Conservation (phyloP, 2,113 vertebrate species). For the Morphnarchus princeps region DNA sequence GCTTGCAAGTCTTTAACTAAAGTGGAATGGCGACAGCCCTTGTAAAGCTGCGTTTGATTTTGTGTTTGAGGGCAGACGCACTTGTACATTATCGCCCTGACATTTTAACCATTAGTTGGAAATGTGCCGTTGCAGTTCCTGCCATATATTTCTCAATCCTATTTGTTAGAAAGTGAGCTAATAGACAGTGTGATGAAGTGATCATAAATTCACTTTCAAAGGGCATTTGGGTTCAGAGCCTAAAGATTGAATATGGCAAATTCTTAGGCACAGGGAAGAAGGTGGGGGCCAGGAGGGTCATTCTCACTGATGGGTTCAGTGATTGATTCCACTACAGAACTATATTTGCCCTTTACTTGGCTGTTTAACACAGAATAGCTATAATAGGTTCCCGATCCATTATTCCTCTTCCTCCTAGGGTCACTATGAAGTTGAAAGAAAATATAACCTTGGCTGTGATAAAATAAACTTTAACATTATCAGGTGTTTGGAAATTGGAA, state of each 20-base stretch:
- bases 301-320: conserved; percentile 61
- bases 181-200: conserved; percentile 48
- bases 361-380: conserved; percentile 56
- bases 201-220: conserved; percentile 71
- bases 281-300: conserved; percentile 50
- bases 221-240: conserved; percentile 59
- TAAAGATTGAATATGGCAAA: conserved; percentile 59
- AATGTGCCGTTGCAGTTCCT: conserved; percentile 39
- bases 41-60: conserved; percentile 13
- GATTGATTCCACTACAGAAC: conserved; percentile 64
- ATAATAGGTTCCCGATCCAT: conserved; percentile 48
- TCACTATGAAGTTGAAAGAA: conserved; percentile 54
- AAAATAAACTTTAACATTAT: conserved; percentile 63
- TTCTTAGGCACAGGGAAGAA: conserved; percentile 42
- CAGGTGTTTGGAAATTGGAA: conserved; percentile 57
- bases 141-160: conserved; percentile 60
- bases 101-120: conserved; percentile 71
- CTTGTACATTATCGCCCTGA: conserved; percentile 62
- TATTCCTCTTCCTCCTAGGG: conserved; percentile 60
- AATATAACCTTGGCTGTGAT: conserved; percentile 50
- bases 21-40: conserved; percentile 44
- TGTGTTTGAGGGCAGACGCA: conserved; percentile 34
- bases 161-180: conserved; percentile 62
- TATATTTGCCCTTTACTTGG: conserved; percentile 61
- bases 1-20: conserved; percentile 48